These are phyloP conservation scores for Tolypeutes matacus DNA, from an alignment of 2,797 vertebrate species.

Conservation along the genomic window DNA sequence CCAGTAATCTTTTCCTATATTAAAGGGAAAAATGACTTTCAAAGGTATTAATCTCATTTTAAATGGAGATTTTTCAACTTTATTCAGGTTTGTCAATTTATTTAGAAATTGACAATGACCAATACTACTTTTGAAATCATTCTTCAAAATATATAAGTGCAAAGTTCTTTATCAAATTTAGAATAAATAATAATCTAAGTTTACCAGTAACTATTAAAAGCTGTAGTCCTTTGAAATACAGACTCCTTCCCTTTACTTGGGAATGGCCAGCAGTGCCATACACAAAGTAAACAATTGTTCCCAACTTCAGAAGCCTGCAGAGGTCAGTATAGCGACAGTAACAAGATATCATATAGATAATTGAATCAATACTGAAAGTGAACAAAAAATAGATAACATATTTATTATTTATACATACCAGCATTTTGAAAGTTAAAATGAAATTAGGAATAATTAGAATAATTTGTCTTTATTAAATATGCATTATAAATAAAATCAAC, in stretches of 20 bases:
- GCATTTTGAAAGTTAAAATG: not conserved
- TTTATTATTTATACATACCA: not conserved
- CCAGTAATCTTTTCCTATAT: not conserved
- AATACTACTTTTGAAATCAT: conserved; percentile 58
- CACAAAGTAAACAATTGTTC: conserved; percentile 81
- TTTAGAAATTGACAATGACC: not conserved
- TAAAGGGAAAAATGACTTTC: not conserved
- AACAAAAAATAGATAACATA: conserved; percentile 60
- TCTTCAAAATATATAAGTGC: conserved; percentile 36
- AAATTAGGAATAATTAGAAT: not conserved
- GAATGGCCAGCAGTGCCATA: not conserved
- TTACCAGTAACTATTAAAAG: not conserved
- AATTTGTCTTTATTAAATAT: not conserved
- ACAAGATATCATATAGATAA: conserved; percentile 81
- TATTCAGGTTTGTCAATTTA: not conserved
- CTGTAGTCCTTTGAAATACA: not conserved
- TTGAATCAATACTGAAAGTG: conserved; percentile 73
- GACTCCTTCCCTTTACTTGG: not conserved
- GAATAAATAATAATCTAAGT: conserved; percentile 15
- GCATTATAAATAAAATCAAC: conserved; percentile 40
- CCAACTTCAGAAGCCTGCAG: conserved; percentile 90
- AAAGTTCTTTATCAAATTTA: conserved; percentile 22
- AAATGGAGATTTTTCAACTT: conserved; percentile 38
- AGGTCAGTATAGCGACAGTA: conserved; percentile 93
- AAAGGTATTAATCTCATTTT: not conserved